Conservation (phyloP, 2,797 vertebrate species). For the Xerus rutilus region DNA sequence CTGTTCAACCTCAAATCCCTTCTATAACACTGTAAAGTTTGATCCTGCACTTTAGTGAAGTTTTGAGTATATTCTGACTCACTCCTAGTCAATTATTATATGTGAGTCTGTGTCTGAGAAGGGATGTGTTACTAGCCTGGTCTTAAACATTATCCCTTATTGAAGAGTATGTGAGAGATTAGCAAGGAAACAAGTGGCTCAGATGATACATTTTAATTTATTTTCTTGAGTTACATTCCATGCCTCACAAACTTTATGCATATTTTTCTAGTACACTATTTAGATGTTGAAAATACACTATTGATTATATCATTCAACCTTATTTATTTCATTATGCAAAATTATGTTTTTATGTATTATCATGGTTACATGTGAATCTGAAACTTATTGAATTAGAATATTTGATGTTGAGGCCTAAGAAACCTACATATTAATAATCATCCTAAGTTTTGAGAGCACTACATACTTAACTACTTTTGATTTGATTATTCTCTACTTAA, state of each 20-base stretch:
- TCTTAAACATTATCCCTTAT: background rate
- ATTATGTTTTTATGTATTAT: constrained; percentile 7
- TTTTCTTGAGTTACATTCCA: constrained; percentile 12
- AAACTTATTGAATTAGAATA: background rate
- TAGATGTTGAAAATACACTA: constrained; percentile 23
- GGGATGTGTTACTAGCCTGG: background rate
- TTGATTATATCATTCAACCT: background rate
- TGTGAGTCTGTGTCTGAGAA: background rate
- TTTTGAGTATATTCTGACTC: background rate
- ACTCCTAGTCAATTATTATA: background rate
- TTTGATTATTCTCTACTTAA: background rate
- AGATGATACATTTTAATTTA: constrained; percentile 5
- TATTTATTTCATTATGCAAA: background rate
- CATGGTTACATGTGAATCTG: background rate
- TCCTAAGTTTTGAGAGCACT: background rate
- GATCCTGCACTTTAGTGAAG: background rate
- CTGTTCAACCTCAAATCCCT: background rate
- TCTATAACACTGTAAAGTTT: background rate
- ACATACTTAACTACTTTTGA: background rate
- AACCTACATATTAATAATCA: background rate
- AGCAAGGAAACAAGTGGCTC: background rate
- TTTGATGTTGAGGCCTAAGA: background rate
- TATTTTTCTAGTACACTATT: background rate
- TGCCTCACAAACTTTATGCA: background rate
- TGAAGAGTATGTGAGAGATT: background rate